These are phyloP conservation scores for Drosophila quinaria DNA, from an alignment of 2,888 invertebrate species.

Conservation along the genomic window DNA sequence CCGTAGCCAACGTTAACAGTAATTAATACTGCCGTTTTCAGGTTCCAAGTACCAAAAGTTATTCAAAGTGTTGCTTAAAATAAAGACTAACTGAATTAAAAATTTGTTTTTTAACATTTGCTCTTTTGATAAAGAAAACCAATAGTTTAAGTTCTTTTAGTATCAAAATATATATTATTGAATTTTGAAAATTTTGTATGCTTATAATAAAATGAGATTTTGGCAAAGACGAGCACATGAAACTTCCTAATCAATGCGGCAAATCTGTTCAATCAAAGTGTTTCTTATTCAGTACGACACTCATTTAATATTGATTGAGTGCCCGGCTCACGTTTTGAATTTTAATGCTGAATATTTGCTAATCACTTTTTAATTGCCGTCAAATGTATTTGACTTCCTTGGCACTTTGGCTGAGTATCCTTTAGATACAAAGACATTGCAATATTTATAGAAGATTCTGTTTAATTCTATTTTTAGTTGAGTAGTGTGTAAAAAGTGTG, in stretches of 20 bases:
- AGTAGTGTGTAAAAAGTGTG: neutral
- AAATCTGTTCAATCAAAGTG: constrained; percentile 1
- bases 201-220: too few relatives aligned
- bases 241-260: constrained; percentile 1
- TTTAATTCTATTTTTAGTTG: neutral
- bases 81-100: neutral
- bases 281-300: constrained; percentile 22
- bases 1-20: constrained; percentile 13
- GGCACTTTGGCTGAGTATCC: constrained; percentile 28
- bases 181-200: neutral
- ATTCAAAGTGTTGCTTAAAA: neutral
- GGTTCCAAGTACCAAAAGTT: constrained; percentile 3
- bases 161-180: neutral
- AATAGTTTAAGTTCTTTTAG: neutral
- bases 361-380: constrained; percentile 54
- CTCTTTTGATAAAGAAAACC: neutral
- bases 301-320: constrained; percentile 26
- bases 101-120: neutral
- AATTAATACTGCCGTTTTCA: constrained; percentile 12
- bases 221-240: neutral
- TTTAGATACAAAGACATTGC: constrained; percentile 10
- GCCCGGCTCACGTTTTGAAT: constrained; percentile 32
- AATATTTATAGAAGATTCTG: constrained; percentile 1
- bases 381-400: constrained; percentile 29
- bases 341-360: constrained; percentile 37